A percentile compares a stretch with the other conserved stretches of the same genome.
These are phyloP conservation scores for Muschampia plurimacula DNA, from an alignment of 2,888 invertebrate species.

Conservation along the genomic window DNA sequence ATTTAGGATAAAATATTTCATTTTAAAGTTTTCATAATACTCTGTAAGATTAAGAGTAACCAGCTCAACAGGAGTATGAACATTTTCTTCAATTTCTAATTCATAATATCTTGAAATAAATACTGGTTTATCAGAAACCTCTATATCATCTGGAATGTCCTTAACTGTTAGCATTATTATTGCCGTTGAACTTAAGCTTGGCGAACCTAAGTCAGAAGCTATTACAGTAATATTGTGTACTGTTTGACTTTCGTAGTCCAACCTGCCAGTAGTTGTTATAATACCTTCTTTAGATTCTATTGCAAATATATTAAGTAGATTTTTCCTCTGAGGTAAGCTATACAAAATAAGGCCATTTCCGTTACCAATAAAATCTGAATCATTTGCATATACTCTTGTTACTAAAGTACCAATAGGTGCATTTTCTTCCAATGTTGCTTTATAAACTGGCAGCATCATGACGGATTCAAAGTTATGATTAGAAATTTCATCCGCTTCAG, in stretches of 20 bases:
- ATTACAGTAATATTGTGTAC: constrained; percentile 91
- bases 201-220: constrained; percentile 94
- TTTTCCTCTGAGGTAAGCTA: constrained; percentile 88
- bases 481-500: constrained; percentile 75
- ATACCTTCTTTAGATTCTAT: constrained; percentile 95
- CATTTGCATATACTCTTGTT: constrained; percentile 92
- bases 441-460: constrained; percentile 89
- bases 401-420: constrained; percentile 90
- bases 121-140: constrained; percentile 77
- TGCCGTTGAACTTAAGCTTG: constrained; percentile 92
- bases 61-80: constrained; percentile 90
- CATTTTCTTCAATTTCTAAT: constrained; percentile 93
- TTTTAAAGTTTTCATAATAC: constrained; percentile 86
- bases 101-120: constrained; percentile 92
- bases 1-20: constrained; percentile 87
- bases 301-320: constrained; percentile 88
- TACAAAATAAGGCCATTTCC: constrained; percentile 95
- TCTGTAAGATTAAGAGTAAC: constrained; percentile 92
- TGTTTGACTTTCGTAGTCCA: constrained; percentile 89
- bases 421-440: constrained; percentile 90
- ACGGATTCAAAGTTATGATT: constrained; percentile 84
- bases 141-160: constrained; percentile 87
- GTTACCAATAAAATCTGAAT: constrained; percentile 93
- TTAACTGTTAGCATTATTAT: constrained; percentile 88
- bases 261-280: constrained; percentile 89